phyloP scores from a whole-genome alignment of 2,113 vertebrate genomes.

The Spizaetus ornatus region DNA sequence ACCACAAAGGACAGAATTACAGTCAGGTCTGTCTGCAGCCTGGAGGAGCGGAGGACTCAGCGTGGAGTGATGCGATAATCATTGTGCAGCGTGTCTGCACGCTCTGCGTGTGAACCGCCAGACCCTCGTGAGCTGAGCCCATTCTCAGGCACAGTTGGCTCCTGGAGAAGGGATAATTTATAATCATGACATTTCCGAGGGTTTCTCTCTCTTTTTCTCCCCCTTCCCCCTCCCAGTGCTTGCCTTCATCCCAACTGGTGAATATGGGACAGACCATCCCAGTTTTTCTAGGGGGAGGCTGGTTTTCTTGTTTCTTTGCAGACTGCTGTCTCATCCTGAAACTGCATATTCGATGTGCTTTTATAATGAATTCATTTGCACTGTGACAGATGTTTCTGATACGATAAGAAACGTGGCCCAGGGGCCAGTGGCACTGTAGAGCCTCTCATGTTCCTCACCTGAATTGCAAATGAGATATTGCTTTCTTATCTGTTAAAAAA shows the following conservation, averaged over 20 bases:
- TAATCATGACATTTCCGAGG: background rate
- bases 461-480: slow-evolving; percentile 1
- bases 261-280: background rate
- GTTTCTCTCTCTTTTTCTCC: background rate
- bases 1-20: background rate
- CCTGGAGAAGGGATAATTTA: background rate
- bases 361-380: background rate
- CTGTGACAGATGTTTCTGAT: slow-evolving; percentile 30
- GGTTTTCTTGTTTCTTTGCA: background rate
- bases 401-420: background rate
- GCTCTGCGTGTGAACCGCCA: rapidly evolving
- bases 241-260: background rate
- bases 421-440: background rate
- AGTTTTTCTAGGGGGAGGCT: background rate
- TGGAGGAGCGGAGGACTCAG: rapidly evolving
- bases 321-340: slow-evolving; percentile 21
- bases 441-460: slow-evolving; percentile 1
- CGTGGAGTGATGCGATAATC: background rate
- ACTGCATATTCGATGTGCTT: background rate
- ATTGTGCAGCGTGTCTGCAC: background rate
- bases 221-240: background rate
- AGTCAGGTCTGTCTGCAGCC: background rate
- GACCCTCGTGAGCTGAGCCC: background rate
- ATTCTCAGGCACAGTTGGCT: background rate
- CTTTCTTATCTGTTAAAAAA: slow-evolving; percentile 53